These are phyloP conservation scores for Danionella cerebrum DNA, from an alignment of 2,113 vertebrate species.

Conservation along the genomic window DNA sequence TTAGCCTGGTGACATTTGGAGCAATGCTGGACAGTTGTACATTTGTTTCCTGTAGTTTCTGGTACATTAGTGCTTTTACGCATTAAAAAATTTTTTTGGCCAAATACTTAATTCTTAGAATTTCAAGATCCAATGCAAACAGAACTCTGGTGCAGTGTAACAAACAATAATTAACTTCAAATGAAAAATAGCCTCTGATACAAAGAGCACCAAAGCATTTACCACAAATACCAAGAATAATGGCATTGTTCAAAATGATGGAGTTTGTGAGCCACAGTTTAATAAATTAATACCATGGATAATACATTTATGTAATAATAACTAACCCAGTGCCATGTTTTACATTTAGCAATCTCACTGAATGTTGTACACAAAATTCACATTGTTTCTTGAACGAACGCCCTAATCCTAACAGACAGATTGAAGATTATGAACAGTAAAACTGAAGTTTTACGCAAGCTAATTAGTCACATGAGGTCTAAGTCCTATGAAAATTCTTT, in stretches of 20 bases:
- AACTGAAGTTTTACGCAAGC: not conserved
- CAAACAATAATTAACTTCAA: no score
- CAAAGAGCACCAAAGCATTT: no score
- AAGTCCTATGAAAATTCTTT: not conserved
- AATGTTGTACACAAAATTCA: not conserved
- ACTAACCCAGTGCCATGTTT: not conserved
- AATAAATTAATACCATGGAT: not conserved
- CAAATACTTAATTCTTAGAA: no score
- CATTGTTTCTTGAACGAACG: not conserved
- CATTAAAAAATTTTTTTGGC: no score
- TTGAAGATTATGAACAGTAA: not conserved
- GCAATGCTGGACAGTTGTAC: not conserved
- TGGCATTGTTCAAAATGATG: no score
- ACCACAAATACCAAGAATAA: no score
- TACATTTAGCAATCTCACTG: not conserved
- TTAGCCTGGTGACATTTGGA: slow-evolving; percentile 8
- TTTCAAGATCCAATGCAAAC: no score
- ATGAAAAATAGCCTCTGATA: no score
- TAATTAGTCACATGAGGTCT: slow-evolving; percentile 1
- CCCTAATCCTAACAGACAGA: not conserved
- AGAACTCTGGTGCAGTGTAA: no score
- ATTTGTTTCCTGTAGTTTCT: not conserved
- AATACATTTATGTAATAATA: not conserved
- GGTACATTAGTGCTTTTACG: not conserved
- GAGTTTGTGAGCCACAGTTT: not conserved